Evolutionary conservation across 37 sponge, comb jelly and placozoan species (phyloP).

Genomic region (Agelas oroides): DNA sequence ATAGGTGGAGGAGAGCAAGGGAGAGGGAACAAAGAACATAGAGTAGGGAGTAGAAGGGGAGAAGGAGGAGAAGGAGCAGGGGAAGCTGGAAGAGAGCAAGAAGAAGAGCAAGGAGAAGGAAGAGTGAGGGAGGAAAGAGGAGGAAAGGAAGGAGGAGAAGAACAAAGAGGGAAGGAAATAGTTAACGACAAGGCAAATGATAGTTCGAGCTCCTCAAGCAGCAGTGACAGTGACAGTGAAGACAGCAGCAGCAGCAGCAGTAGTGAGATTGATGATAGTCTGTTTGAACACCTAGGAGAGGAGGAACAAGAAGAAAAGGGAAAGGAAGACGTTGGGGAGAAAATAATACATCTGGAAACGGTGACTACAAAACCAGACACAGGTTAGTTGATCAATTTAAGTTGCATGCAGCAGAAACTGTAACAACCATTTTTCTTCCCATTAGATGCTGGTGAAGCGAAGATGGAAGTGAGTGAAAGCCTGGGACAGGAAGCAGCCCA

Average conservation of each 20-base stretch:
- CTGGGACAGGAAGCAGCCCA: background rate
- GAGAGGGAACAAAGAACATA: too few relatives aligned
- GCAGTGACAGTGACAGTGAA: slow-evolving; percentile 16
- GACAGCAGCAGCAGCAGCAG: slow-evolving; percentile 52
- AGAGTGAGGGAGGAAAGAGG: background rate
- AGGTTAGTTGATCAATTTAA: too few relatives aligned
- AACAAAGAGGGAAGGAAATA: background rate
- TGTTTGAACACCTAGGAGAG: slow-evolving; percentile 32
- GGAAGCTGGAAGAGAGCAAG: background rate
- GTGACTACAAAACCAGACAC: background rate
- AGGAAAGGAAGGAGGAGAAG: background rate
- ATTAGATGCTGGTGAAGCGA: too few relatives aligned
- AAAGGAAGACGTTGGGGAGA: background rate
- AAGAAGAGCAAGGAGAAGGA: background rate
- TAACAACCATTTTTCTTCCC: background rate
- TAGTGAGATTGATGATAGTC: slow-evolving; percentile 53
- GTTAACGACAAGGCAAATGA: too few relatives aligned
- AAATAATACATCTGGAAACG: background rate
- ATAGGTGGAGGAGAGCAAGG: background rate
- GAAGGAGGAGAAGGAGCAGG: too few relatives aligned
- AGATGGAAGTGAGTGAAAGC: too few relatives aligned
- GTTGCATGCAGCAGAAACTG: background rate
- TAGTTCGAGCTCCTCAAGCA: slow-evolving; percentile 1
- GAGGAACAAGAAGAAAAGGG: slow-evolving; percentile 5
- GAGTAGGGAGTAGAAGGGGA: too few relatives aligned